Evolutionary conservation across 1,140 invertebrate genomes (phyloP), one percentile per base, ranked within the genome.

Genomic region (Atopsyche davidsoni): DNA sequence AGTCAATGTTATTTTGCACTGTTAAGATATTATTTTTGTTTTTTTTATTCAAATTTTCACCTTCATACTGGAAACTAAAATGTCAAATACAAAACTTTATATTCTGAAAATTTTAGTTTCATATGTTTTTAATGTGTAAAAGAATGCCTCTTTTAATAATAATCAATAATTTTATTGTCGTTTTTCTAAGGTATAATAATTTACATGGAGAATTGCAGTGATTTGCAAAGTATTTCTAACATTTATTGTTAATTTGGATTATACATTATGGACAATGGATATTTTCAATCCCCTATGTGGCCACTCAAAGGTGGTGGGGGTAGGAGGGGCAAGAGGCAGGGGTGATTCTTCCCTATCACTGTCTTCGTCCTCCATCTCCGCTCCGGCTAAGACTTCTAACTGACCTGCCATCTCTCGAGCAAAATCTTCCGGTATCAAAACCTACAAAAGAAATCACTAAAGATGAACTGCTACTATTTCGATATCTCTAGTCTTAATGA

Each of bases 371-470:
- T 49, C 46, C n/a, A 24, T 25, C 2, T 21, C 25, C n/a, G n/a
- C n/a, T n/a, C n/a, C n/a, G 13, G 21, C 23, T 19, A 43, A 40
- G 21, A 38, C 24, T 24, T 53, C 46, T 28, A 57, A 36, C 11
- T 53, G 28, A 10, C 50, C 46, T 11, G 42, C 51, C 51, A 57
- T 57, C 18, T 49, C 42, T 17, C 34, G n/a, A 6, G 50, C 55
- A 21, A 57, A 48, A 25, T 32, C 24, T 18, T 52, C 50, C 11
- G 49, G 23, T 16, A 57, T 49, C 4, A 46, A 24, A 7, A 57
- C 25, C 45, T 48, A 19, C 13, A 43, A 24, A 7, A 17, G 36
- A 0, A 43, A 9, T 24, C 18, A 36, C 6, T 36, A 7, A 36
- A 36, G 6, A 36, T 36, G 10, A 36, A 36, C 17, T 7, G n/a